Evolutionary conservation across 2,888 invertebrate species (phyloP), one percentile per base, ranked within the genome.

Genomic region (Anticlea derivata): DNA sequence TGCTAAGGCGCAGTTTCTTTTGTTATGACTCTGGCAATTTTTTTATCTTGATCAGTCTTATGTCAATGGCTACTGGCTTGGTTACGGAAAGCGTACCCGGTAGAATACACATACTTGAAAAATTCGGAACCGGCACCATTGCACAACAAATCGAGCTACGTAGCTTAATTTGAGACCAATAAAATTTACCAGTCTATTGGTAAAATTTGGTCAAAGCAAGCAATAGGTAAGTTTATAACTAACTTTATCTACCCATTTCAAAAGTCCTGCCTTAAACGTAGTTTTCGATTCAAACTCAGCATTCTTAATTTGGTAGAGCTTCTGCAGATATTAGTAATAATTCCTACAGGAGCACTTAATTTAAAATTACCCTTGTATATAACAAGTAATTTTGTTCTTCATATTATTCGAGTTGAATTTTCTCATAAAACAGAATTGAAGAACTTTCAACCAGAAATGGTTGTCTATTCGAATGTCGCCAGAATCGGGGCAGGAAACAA

Each of bases 211-310:
- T 39, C 27, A 3, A 13, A 8, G 38, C 17, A n/a, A 7, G 11
- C 38, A 17, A 12, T 17, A 39, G 35, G 7, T 22, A 35, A 35
- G 23, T 35, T 35, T 23, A 10, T 61, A 60, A 62, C 65, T 66
- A 72, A 73, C 69, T 76, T 50, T 54, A 50, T 50, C 63, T 65
- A 55, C 67, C 61, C 65, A 68, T 67, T 68, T 64, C 62, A 64
- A 64, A 63, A 66, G 63, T 68, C 66, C 67, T 61, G 48, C 65
- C 60, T 66, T 69, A 67, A 67, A 70, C 70, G 66, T 61, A 70
- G 70, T 75, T 73, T 72, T 67, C 63, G 67, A 72, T 70, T 65
- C 54, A 56, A 72, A 76, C 73, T 74, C 72, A 65, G 70, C 65
- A 66, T 68, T 65, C 69, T 72, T 72, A 64, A 68, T 73, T 69